phyloP scores from a whole-genome alignment of 2,797 vertebrate species.

The Mycteria americana region DNA sequence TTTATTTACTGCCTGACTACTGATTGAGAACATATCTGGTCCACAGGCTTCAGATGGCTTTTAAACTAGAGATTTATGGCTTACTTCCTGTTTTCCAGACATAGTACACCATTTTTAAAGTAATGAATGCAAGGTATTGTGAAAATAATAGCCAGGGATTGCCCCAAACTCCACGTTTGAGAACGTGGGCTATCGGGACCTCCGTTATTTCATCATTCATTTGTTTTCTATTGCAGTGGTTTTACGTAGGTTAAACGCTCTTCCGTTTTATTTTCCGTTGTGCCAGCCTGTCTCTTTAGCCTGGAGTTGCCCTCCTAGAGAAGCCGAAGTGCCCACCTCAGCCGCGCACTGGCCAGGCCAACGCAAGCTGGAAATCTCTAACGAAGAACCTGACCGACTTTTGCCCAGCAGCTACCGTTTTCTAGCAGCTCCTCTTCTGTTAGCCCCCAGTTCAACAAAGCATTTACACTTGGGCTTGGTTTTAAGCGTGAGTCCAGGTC shows the following conservation, averaged over 20 bases:
- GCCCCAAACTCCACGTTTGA: conserved; percentile 7
- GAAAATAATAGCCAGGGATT: conserved; percentile 49
- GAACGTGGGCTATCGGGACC: background rate
- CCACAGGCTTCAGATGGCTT: conserved; percentile 79
- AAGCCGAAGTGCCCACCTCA: background rate
- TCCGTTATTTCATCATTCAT: background rate
- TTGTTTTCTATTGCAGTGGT: background rate
- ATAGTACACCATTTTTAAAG: conserved; percentile 68
- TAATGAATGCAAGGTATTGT: conserved; percentile 79
- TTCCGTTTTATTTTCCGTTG: background rate
- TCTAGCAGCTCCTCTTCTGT: background rate
- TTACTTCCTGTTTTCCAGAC: conserved; percentile 82
- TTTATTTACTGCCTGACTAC: conserved; percentile 85
- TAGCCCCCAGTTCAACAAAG: background rate
- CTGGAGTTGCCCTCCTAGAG: background rate
- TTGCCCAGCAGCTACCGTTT: rapidly evolving
- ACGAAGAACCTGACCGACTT: rapidly evolving
- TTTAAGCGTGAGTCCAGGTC: rapidly evolving
- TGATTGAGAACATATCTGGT: conserved; percentile 83
- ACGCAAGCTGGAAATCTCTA: background rate
- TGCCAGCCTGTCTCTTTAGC: background rate
- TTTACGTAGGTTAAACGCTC: background rate
- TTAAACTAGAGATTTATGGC: conserved; percentile 78
- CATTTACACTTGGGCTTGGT: background rate
- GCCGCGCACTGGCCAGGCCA: background rate